Evolutionary conservation across 2,797 vertebrate genomes (phyloP).

Genomic region (Taeniopygia guttata): DNA sequence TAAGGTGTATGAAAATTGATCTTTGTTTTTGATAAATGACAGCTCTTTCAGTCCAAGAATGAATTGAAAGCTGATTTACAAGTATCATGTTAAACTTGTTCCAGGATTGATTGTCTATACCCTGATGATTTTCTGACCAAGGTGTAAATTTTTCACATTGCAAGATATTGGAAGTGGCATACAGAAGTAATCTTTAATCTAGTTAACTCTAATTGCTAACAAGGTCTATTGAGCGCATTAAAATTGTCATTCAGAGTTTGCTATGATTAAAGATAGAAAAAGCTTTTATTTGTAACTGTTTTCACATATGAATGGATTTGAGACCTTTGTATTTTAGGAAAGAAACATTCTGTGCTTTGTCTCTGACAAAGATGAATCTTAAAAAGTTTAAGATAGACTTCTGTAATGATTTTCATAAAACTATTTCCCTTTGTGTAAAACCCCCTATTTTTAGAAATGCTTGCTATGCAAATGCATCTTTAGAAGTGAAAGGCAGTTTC

Average conservation of each 20-base stretch:
- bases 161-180: not conserved
- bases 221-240: not conserved
- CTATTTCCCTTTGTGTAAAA: not conserved
- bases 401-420: not conserved
- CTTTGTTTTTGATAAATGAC: slow-evolving; percentile 17
- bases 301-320: not conserved
- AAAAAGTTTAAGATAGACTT: not conserved
- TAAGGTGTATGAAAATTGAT: slow-evolving; percentile 37
- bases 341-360: not conserved
- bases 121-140: not conserved
- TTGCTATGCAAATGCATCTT: not conserved
- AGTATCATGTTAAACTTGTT: not conserved
- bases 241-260: not conserved
- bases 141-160: slow-evolving; percentile 3
- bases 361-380: not conserved
- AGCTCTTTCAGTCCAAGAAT: not conserved
- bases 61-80: slow-evolving; percentile 17
- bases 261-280: not conserved
- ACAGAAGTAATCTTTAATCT: not conserved
- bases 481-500: not conserved
- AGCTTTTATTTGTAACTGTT: not conserved
- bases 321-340: not conserved
- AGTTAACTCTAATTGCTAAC: not conserved
- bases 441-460: not conserved
- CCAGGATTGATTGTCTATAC: not conserved